Percentiles rank a stretch among this genome's conserved stretches.
Conservation (phyloP, 2,113 vertebrate genomes). For the Myotis davidii region DNA sequence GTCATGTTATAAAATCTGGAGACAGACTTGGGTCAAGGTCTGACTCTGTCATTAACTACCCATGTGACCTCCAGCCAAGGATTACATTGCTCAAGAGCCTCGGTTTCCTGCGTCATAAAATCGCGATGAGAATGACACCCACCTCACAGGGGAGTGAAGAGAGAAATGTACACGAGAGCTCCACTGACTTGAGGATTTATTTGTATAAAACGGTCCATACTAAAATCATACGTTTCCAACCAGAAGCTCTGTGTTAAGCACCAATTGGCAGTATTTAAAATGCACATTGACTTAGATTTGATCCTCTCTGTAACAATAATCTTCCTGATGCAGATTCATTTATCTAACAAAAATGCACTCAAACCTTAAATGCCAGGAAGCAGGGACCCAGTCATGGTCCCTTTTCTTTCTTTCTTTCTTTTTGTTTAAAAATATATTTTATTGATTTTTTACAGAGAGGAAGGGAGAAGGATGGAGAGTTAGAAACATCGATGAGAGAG, state of each 20-base stretch:
- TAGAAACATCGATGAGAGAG: too few species aligned
- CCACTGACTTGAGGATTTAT: background rate
- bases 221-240: background rate
- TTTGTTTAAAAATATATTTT: too few species aligned
- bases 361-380: background rate
- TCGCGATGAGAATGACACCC: background rate
- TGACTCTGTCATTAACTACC: background rate
- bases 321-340: background rate
- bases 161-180: background rate
- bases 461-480: too few species aligned
- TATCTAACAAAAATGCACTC: background rate
- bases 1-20: conserved; percentile 37
- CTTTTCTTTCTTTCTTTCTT: background rate
- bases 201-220: background rate
- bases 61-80: background rate
- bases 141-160: background rate
- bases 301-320: background rate
- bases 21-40: conserved; percentile 39
- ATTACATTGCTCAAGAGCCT: background rate
- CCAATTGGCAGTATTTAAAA: background rate
- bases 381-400: background rate
- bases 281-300: background rate
- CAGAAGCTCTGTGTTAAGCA: background rate
- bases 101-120: background rate
- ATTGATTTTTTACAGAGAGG: too few species aligned